These are phyloP conservation scores for Helogale parvula DNA, from an alignment of 2,113 vertebrate species.

Conservation along the genomic window DNA sequence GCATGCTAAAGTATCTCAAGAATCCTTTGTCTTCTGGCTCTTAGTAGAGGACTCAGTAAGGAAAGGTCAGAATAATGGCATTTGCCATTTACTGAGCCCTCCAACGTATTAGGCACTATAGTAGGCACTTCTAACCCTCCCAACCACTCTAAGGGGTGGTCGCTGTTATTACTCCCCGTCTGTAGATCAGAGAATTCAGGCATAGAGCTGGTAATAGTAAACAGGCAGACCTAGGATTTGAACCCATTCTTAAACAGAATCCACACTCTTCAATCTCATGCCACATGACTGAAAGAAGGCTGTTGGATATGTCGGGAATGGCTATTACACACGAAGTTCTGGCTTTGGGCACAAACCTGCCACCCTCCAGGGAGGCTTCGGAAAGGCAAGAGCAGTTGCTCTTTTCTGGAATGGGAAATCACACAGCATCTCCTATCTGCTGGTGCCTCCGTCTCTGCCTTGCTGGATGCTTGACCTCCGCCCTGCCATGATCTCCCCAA, in stretches of 20 bases:
- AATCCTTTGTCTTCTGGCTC: not conserved
- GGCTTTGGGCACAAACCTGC: not conserved
- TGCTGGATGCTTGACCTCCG: not conserved
- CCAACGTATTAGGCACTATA: not conserved
- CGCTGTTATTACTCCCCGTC: not conserved
- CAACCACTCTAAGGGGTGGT: not conserved
- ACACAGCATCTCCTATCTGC: accelerated
- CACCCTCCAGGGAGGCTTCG: not conserved
- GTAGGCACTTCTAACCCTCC: not conserved
- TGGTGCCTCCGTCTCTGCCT: not conserved
- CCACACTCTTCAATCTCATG: not conserved
- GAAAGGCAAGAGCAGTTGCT: not conserved
- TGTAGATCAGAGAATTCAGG: not conserved
- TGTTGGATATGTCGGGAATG: not conserved
- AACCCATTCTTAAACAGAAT: not conserved
- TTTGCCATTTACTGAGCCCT: not conserved
- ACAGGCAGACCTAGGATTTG: not conserved
- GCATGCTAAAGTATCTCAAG: not conserved
- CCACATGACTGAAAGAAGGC: not conserved
- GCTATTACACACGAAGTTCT: not conserved
- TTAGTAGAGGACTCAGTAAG: not conserved
- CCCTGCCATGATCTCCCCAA: not conserved
- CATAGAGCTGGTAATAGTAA: not conserved
- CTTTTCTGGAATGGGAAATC: not conserved
- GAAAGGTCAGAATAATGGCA: not conserved